Evolutionary conservation across 2,113 vertebrate species (phyloP).

Genomic region (Machaerirhynchus nigripectus): DNA sequence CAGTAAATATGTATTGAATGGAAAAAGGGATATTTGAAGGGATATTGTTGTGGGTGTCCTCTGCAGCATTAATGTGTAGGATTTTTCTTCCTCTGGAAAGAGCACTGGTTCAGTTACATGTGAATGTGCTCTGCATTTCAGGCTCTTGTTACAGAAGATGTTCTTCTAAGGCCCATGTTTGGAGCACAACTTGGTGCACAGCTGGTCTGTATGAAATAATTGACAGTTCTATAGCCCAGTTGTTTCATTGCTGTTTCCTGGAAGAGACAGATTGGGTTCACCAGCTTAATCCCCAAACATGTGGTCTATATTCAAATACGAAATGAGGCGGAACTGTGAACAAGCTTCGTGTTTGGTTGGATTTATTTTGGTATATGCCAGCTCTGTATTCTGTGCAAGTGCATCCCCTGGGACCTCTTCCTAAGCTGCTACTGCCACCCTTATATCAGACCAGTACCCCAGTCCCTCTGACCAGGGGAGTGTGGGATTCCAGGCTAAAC

Average conservation of each 20-base stretch:
- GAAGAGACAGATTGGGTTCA: slow-evolving; percentile 35
- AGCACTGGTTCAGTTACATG: fast-evolving
- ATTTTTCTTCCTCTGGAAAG: neutral
- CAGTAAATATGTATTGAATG: neutral
- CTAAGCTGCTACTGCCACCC: neutral
- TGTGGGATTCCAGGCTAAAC: neutral
- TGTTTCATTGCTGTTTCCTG: slow-evolving; percentile 34
- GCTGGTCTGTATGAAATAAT: neutral
- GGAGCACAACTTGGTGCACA: neutral
- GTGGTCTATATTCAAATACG: slow-evolving; percentile 35
- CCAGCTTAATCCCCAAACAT: slow-evolving; percentile 49
- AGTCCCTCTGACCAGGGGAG: neutral
- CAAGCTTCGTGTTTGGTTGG: slow-evolving; percentile 50
- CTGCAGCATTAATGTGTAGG: neutral
- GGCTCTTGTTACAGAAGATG: neutral
- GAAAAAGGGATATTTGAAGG: neutral
- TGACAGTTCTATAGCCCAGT: slow-evolving; percentile 13
- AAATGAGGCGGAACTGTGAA: slow-evolving; percentile 64
- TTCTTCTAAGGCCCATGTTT: neutral
- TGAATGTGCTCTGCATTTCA: neutral
- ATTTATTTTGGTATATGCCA: slow-evolving; percentile 38
- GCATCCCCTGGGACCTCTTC: neutral
- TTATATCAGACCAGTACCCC: neutral
- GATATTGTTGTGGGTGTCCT: neutral
- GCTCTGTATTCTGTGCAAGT: neutral